Base-by-base conservation (phyloP, 2,113 vertebrate genomes). In the Albula glossodonta region DNA sequence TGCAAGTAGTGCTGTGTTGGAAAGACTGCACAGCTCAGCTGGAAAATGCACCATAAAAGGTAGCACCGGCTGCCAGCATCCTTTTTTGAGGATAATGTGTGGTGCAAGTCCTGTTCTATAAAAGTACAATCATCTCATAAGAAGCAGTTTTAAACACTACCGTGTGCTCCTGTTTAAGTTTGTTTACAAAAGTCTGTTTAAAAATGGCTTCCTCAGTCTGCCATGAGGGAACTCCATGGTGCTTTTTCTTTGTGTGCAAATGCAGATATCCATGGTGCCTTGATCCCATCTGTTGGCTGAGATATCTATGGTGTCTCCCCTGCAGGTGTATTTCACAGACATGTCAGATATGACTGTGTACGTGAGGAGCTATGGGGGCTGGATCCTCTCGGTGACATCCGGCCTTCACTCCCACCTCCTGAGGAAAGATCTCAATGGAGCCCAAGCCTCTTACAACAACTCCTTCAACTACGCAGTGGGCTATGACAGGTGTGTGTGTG, bases 371-470 rank as follows among this genome's bases (percentile, higher is more conserved):
- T 96, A 94, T 3, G 95, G 95, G 0, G 95, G 96, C 85, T 96
- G 95, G 96, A 96, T 96, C 94, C 89, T 96, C 74, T 95, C 95
- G 0, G 89, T 95, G 88, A 94, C 93, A 17, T 96, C 95, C 89
- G 91, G 93, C 87, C 90, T 94, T 70, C 92, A 96, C 22, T 90
- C 95, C 19, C 94, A 94, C 88, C 90, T 94, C 80, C 92, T 96
- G 86, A 93, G 85, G 7, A 93, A 92, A 88, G 94, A 95, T 17
- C 93, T 96, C 84, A 87, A 89, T 51, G 88, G 91, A 77, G 91
- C 92, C 0, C 57, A 84, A 1, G 93, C 94, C 0, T 41, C 88
- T 48, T 96, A 93, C 89, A 95, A 95, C 90, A 90, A 83, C 89
- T 94, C 88, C 70, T 94, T 91, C 90, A 94, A 95, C 92, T 96